phyloP scores from a whole-genome alignment of 2,113 vertebrate genomes.

The Mandrillus leucophaeus region DNA sequence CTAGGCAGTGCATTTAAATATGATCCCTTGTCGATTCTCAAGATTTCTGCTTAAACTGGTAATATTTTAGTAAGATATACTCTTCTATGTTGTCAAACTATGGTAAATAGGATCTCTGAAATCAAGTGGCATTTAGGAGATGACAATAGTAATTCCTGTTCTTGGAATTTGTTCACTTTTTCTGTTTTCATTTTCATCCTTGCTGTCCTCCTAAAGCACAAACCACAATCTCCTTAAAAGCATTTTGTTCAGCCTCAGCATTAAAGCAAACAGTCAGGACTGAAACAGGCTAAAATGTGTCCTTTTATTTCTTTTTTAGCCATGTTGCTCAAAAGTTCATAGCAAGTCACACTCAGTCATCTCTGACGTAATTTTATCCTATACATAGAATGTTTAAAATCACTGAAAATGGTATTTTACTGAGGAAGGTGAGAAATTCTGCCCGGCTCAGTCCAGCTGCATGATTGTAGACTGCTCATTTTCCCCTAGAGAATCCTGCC shows the following conservation, averaged over 20 bases:
- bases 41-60: slow-evolving; percentile 39
- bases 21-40: not conserved
- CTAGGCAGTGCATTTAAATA: slow-evolving; percentile 63
- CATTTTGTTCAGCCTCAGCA: not conserved
- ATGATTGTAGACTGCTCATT: not conserved
- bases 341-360: not conserved
- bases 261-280: not conserved
- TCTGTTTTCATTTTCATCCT: slow-evolving; percentile 37
- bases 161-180: not conserved
- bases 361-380: not conserved
- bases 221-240: not conserved
- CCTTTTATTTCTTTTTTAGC: not conserved
- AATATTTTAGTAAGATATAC: slow-evolving; percentile 36
- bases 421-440: not conserved
- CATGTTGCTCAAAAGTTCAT: not conserved
- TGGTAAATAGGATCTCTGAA: slow-evolving; percentile 3
- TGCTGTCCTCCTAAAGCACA: not conserved
- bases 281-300: not conserved
- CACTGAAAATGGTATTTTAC: not conserved
- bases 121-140: slow-evolving; percentile 20
- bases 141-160: not conserved
- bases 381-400: not conserved
- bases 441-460: not conserved
- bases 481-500: not conserved
- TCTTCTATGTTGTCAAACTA: not conserved